Conservation (phyloP, 2,113 vertebrate genomes). For the Anhinga rufa region DNA sequence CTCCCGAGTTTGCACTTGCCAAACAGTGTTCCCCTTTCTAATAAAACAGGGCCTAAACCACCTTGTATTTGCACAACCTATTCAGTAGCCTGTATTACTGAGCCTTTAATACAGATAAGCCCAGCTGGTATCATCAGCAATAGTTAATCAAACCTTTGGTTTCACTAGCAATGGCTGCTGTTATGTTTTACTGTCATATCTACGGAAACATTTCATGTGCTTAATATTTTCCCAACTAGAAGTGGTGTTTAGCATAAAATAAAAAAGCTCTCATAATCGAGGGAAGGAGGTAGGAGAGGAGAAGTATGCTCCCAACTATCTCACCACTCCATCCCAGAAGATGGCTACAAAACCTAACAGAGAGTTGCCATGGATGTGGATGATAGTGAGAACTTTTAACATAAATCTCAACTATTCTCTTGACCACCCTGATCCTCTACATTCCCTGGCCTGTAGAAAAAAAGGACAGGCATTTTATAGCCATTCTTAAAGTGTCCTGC, state of each 20-base stretch:
- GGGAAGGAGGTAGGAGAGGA: background rate
- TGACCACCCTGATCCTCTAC: background rate
- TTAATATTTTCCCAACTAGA: background rate
- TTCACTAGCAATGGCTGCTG: background rate
- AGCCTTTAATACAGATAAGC: background rate
- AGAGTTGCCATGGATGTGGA: background rate
- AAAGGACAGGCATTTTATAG: background rate
- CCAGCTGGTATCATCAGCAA: background rate
- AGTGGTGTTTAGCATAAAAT: background rate
- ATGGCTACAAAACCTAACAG: background rate
- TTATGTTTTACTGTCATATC: background rate
- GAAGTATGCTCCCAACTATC: background rate
- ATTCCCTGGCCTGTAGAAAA: background rate
- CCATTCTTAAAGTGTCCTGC: background rate
- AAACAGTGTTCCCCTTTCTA: background rate
- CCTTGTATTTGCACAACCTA: background rate
- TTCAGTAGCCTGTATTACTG: background rate
- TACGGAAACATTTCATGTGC: background rate
- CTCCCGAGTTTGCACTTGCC: background rate
- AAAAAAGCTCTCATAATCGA: background rate
- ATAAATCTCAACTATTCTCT: background rate
- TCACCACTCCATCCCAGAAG: background rate
- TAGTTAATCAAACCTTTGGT: background rate
- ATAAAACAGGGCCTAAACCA: background rate
- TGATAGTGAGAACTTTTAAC: rapidly evolving